Base-by-base conservation (phyloP, 2,888 invertebrate genomes). In the Neria commutata region DNA sequence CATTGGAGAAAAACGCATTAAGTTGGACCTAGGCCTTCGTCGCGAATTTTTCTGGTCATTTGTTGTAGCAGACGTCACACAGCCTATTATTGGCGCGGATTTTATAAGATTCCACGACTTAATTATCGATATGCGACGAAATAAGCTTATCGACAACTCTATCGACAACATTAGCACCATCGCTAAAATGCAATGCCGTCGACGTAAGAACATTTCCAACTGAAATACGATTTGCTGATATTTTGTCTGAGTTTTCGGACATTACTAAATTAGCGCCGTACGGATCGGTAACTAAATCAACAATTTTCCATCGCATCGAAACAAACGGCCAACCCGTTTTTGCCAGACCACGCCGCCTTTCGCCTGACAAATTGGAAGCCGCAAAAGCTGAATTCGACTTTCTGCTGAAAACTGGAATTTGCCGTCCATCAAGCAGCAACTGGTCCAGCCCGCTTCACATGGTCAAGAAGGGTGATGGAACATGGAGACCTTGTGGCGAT, bases 401-500 rank as follows among this genome's bases (percentile, higher is more conserved):
- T 19, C 21, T 63, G 10, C 8, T 65, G 1, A 70, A 81, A 23
- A 60, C 69, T 19, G 83, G 80, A 0, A 79, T 83, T 11, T 79
- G 79, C 29, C 67, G 80, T 2, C 81, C 79, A 0, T 82, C 81
- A 0, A 74, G 72, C 3, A 79, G 79, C 34, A 62, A 68, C 2
- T 83, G 79, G 80, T 68, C 81, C 0, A 77, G 72, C 45, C 82
- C 78, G 1, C 62, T 83, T 0, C 75, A 76, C 51, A 56, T 77
- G 62, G 71, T 68, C 8, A 59, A 53, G 8, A 76, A 75, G 56
- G 58, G 56, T 23, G 52, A 66, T 8, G 64, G 63, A 1, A 54
- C 57, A 2, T 76, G 74, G 75, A 46, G 77, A 11, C 69, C 74
- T n/a, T n/a, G n/a, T n/a, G n/a, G 0, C 0, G 74, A 79, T 40